Evolutionary conservation across 2,113 vertebrate genomes (phyloP).

Genomic region (Xiphophorus maculatus): DNA sequence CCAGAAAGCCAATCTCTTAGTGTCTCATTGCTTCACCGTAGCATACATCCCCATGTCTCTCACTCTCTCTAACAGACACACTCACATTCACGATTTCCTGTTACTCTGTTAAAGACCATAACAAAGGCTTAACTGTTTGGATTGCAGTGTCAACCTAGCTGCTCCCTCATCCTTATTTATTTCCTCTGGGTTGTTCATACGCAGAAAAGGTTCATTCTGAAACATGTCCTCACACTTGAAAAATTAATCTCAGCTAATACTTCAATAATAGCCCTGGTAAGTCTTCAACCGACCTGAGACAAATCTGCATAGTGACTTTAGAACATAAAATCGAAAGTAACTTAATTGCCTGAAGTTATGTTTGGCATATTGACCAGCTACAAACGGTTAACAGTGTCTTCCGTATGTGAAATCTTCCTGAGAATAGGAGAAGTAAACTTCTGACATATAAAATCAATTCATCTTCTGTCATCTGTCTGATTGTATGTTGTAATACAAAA

Average conservation of each 20-base stretch:
- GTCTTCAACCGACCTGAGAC: not conserved
- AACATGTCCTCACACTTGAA: not conserved
- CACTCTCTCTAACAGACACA: not conserved
- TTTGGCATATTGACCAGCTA: not conserved
- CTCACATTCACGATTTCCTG: constrained; percentile 5
- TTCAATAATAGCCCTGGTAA: not conserved
- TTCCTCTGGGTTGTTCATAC: not conserved
- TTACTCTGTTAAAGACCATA: constrained; percentile 53
- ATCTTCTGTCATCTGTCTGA: not conserved
- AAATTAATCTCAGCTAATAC: not conserved
- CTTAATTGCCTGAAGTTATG: not conserved
- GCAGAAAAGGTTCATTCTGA: not conserved
- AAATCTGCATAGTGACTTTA: not conserved
- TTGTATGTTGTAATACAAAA: not conserved
- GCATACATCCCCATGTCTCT: constrained; percentile 33
- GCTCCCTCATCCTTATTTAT: constrained; percentile 17
- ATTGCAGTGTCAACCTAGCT: constrained; percentile 29
- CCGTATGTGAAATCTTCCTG: not conserved
- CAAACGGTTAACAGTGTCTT: too few species aligned
- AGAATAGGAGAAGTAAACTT: not conserved
- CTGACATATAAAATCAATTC: not conserved
- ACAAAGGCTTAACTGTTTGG: constrained; percentile 71
- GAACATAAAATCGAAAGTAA: not conserved
- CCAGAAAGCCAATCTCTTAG: constrained; percentile 78
- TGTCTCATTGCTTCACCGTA: constrained; percentile 53